Conservation (phyloP, 2,113 vertebrate species). For the Tapirus terrestris region DNA sequence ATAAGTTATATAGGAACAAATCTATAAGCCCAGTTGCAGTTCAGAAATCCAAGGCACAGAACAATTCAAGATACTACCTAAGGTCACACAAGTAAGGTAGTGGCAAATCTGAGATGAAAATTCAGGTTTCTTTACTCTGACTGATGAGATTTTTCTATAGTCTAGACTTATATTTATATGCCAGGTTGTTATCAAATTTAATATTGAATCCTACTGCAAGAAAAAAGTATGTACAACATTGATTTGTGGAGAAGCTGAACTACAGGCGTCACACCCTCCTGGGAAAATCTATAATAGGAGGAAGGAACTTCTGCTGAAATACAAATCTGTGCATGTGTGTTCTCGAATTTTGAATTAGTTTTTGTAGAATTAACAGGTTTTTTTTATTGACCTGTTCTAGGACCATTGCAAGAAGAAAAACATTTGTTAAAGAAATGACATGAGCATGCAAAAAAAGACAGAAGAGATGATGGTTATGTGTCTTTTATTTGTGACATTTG, state of each 20-base stretch:
- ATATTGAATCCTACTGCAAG: background rate
- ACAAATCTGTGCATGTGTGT: background rate
- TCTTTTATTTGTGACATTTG: slow-evolving; percentile 79
- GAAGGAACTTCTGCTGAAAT: background rate
- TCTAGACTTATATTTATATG: background rate
- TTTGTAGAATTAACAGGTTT: slow-evolving; percentile 20
- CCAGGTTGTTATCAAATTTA: background rate
- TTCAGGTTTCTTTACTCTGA: background rate
- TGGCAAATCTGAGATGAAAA: background rate
- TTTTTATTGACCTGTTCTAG: background rate
- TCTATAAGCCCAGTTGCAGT: background rate
- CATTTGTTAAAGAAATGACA: slow-evolving; percentile 53
- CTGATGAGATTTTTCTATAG: background rate
- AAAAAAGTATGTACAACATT: background rate
- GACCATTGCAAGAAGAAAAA: background rate
- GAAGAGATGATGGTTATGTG: background rate
- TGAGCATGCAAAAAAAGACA: slow-evolving; percentile 42
- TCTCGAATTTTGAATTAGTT: background rate
- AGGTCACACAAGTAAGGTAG: background rate
- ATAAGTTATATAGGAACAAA: background rate
- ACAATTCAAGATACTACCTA: background rate
- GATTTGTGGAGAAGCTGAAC: background rate
- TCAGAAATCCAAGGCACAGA: background rate
- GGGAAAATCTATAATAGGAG: background rate
- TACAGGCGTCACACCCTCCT: background rate